Conservation (phyloP, 2,113 vertebrate species). For the Bubalus kerabau region DNA sequence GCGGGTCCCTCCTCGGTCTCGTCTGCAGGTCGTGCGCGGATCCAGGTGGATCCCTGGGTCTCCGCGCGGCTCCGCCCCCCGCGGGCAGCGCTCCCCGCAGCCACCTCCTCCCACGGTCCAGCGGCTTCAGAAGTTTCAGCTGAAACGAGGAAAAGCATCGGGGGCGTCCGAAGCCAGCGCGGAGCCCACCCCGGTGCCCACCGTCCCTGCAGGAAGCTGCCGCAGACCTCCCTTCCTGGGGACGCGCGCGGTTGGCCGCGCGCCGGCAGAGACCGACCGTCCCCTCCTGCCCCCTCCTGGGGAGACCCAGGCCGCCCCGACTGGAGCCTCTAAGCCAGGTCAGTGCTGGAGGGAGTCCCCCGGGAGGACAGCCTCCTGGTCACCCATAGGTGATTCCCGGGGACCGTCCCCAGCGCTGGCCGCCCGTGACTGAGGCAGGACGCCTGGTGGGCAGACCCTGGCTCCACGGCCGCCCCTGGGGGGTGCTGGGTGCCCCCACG, state of each 20-base stretch:
- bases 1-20: background rate
- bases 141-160: background rate
- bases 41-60: background rate
- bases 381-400: background rate
- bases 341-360: background rate
- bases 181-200: accelerated
- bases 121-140: background rate
- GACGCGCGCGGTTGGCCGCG: accelerated
- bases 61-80: accelerated
- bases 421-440: background rate
- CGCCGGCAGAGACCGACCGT: accelerated
- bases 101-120: accelerated
- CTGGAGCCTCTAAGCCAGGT: background rate
- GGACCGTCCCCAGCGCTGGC: background rate
- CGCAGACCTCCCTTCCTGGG: background rate
- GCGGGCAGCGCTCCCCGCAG: accelerated
- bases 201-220: background rate
- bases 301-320: background rate
- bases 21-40: accelerated
- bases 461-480: background rate
- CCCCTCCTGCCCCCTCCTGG: background rate
- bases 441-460: background rate
- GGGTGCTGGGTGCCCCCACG: background rate
- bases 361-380: background rate
- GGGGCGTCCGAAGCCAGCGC: accelerated